phyloP scores from a whole-genome alignment of 2,797 vertebrate species.

The Mastacembelus armatus region DNA sequence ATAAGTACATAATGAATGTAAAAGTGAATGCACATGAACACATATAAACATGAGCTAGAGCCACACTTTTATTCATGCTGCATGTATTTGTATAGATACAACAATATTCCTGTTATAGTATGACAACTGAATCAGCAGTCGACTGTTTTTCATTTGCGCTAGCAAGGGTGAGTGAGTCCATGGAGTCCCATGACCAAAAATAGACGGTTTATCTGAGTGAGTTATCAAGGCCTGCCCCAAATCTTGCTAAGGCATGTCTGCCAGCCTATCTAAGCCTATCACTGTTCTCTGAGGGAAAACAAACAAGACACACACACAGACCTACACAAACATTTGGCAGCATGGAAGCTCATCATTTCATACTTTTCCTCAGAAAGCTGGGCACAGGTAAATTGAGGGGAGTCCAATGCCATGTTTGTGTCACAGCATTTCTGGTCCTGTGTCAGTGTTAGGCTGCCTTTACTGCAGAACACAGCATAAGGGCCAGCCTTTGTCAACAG shows the following conservation, averaged over 20 bases:
- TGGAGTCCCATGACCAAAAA: constrained; percentile 71
- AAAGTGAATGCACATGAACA: constrained; percentile 19
- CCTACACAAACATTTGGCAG: constrained; percentile 63
- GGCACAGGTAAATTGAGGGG: constrained; percentile 65
- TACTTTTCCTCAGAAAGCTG: constrained; percentile 71
- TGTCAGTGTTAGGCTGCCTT: constrained; percentile 43
- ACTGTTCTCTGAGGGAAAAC: constrained; percentile 63
- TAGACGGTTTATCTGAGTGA: constrained; percentile 70
- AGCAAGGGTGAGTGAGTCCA: constrained; percentile 68
- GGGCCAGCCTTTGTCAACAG: constrained; percentile 48
- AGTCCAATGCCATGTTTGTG: constrained; percentile 41
- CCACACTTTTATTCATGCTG: not conserved
- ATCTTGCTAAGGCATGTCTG: constrained; percentile 79
- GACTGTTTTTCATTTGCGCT: constrained; percentile 62
- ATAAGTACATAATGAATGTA: constrained; percentile 17
- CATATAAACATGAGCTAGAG: constrained; percentile 1
- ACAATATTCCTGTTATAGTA: constrained; percentile 31
- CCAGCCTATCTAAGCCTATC: constrained; percentile 71
- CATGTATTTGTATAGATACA: constrained; percentile 6
- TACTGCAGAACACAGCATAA: constrained; percentile 38
- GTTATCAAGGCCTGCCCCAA: constrained; percentile 72
- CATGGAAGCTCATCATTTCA: constrained; percentile 48
- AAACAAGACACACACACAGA: constrained; percentile 66
- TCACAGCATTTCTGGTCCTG: constrained; percentile 8
- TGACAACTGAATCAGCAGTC: constrained; percentile 45